phyloP scores from a whole-genome alignment of 2,888 invertebrate genomes.

The Dryocosmus kuriphilus region DNA sequence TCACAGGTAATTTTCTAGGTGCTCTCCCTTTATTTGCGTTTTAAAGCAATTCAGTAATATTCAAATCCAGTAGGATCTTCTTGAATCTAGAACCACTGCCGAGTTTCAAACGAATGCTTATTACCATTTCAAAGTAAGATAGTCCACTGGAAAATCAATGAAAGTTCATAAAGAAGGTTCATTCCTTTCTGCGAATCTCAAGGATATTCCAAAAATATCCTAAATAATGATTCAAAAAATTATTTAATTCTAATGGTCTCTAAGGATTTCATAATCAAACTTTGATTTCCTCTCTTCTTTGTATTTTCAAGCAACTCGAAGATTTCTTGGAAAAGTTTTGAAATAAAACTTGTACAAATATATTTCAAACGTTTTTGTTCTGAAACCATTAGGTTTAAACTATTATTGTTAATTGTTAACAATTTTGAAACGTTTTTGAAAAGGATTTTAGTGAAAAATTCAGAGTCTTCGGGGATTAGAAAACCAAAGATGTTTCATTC shows the following conservation, averaged over 20 bases:
- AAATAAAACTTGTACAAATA: too few relatives aligned
- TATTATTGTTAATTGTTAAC: too few relatives aligned
- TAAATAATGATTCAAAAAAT: too few relatives aligned
- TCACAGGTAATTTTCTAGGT: not conserved
- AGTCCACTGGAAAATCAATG: slow-evolving; percentile 31
- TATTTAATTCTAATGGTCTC: too few relatives aligned
- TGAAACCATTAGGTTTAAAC: too few relatives aligned
- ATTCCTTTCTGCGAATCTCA: slow-evolving; percentile 10
- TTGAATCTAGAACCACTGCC: not conserved
- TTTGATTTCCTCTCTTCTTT: too few relatives aligned
- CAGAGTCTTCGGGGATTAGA: not conserved
- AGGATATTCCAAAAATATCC: too few relatives aligned
- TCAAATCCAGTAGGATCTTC: slow-evolving; percentile 3
- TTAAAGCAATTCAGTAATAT: slow-evolving; percentile 18
- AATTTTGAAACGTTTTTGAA: too few relatives aligned
- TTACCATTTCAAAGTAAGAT: slow-evolving; percentile 39
- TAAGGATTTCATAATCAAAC: too few relatives aligned
- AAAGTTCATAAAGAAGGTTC: slow-evolving; percentile 8
- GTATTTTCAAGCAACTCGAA: too few relatives aligned
- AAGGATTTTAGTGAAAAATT: not conserved
- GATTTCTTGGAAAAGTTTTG: too few relatives aligned
- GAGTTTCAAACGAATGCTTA: slow-evolving; percentile 12
- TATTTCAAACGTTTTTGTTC: too few relatives aligned
- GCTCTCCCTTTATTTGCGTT: not conserved
- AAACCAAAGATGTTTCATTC: not conserved